Conservation (phyloP, 30 jellyfish, hydroid and myxozoan genomes). For the Turritopsis dohrnii region DNA sequence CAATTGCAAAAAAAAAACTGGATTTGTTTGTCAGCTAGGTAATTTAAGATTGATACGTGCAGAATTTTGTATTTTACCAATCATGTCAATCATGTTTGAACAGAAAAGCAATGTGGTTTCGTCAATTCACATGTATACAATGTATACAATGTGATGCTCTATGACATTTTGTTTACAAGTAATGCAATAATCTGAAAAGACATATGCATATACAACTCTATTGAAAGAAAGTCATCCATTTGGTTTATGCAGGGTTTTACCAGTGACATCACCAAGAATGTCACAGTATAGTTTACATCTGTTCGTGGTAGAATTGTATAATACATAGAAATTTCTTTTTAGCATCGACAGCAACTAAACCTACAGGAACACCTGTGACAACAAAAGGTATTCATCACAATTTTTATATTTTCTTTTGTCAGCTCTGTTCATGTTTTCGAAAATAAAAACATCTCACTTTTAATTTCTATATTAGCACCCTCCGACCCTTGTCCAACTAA, state of each 20-base stretch:
- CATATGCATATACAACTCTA: neutral
- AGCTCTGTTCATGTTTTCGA: neutral
- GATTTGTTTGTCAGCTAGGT: slow-evolving; percentile 80
- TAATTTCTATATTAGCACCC: slow-evolving; percentile 16
- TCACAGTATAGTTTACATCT: too few species aligned
- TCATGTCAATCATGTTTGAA: too few species aligned
- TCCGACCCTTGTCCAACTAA: slow-evolving; percentile 53
- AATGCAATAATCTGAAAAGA: neutral
- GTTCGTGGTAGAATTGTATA: too few species aligned
- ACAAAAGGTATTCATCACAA: neutral
- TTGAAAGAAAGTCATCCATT: too few species aligned
- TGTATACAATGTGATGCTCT: too few species aligned
- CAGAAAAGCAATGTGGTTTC: too few species aligned
- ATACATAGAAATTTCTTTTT: neutral
- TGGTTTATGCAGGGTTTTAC: too few species aligned
- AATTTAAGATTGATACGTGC: too few species aligned
- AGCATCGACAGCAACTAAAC: slow-evolving; percentile 32
- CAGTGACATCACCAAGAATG: too few species aligned
- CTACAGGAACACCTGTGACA: slow-evolving; percentile 16
- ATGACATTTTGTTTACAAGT: neutral
- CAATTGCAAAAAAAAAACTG: slow-evolving; percentile 42
- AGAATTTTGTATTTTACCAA: too few species aligned
- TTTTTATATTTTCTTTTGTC: neutral
- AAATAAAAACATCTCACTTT: too few species aligned
- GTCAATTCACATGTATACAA: too few species aligned